These are phyloP conservation scores for Coregonus sp. DNA, from an alignment of 2,797 vertebrate species.

Conservation along the genomic window DNA sequence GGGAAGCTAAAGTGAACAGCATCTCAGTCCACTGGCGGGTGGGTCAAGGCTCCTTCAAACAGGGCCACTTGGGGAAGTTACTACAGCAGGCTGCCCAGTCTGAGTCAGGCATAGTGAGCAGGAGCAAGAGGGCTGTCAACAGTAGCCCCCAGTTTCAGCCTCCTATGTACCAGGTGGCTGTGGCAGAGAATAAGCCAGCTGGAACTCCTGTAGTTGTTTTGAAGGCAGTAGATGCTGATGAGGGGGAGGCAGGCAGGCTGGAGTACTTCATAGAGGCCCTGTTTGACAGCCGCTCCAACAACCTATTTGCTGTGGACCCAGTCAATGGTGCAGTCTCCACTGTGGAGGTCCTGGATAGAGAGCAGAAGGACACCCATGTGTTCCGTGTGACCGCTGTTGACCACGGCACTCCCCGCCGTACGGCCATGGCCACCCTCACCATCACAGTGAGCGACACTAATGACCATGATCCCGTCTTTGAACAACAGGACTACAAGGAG, in stretches of 20 bases:
- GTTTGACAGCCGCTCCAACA: slow-evolving; percentile 92
- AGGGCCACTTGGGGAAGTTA: slow-evolving; percentile 61
- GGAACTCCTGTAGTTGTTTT: slow-evolving; percentile 84
- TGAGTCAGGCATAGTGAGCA: slow-evolving; percentile 67
- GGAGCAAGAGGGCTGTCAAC: slow-evolving; percentile 84
- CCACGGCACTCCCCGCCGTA: slow-evolving; percentile 83
- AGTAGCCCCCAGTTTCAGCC: slow-evolving; percentile 90
- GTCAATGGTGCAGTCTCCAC: slow-evolving; percentile 81
- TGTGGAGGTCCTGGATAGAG: slow-evolving; percentile 83
- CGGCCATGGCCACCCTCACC: slow-evolving; percentile 90
- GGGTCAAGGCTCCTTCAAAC: slow-evolving; percentile 69
- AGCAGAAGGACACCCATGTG: slow-evolving; percentile 93
- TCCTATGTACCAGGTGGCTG: slow-evolving; percentile 92
- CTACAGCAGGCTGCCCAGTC: slow-evolving; percentile 56
- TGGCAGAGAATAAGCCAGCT: slow-evolving; percentile 86
- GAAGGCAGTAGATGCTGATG: slow-evolving; percentile 84
- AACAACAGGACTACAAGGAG: slow-evolving; percentile 92
- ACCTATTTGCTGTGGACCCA: slow-evolving; percentile 84
- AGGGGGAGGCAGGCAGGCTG: slow-evolving; percentile 85
- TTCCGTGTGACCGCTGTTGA: slow-evolving; percentile 89
- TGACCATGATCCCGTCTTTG: slow-evolving; percentile 89
- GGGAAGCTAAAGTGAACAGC: slow-evolving; percentile 21
- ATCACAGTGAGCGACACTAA: slow-evolving; percentile 88
- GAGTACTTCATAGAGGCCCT: slow-evolving; percentile 90
- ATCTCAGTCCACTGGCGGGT: slow-evolving; percentile 72